Base-by-base conservation (phyloP, 2,797 vertebrate species). In the Knipowitschia caucasica region DNA sequence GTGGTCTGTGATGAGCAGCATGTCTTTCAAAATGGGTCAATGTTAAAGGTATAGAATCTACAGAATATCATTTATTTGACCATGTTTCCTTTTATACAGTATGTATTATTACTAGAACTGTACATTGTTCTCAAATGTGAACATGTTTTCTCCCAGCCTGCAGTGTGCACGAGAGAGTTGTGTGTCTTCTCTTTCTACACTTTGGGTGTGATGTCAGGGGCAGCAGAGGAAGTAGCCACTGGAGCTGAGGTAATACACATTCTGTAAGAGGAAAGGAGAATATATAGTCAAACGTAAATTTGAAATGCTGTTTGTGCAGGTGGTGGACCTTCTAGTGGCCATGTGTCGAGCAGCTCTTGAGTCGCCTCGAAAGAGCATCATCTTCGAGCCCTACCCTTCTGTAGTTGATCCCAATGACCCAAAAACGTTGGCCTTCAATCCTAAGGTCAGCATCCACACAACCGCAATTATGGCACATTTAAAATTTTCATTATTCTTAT, bases 111-210 rank as follows among this genome's bases (percentile, higher is more conserved):
- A n/a, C 39, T 25, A 14, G 20, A 12, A 38, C 35, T 38, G 11
- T 11, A 39, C 11, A 5, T 21, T 36, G 34, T 4, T 18, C 18
- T 34, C 31, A 34, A 11, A 34, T 34, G 31, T 52, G 30, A 54
- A 59, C 53, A 58, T 42, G 43, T 5, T 2, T 0, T 89, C 90
- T 31, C 31, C 4, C 50, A 99, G 96, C 96, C 96, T 0, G 96
- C 96, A 0, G 96, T 99, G 50, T 99, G 96, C 86, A 98, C 96
- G 30, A 92, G 96, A 59, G 96, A 99, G 67, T 89, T 99, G 65
- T 99, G 96, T 0, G 96, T 99, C 72, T 99, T 98, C 86, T 98
- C 96, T 68, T 99, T 99, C 87, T 98, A 98, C 89, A 98, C 96
- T 0, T 83, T 99, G 89, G 96, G 96, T 1, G 96, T 98, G 78